phyloP scores from a whole-genome alignment of 2,797 vertebrate species.

The Epinephelus malabaricus region DNA sequence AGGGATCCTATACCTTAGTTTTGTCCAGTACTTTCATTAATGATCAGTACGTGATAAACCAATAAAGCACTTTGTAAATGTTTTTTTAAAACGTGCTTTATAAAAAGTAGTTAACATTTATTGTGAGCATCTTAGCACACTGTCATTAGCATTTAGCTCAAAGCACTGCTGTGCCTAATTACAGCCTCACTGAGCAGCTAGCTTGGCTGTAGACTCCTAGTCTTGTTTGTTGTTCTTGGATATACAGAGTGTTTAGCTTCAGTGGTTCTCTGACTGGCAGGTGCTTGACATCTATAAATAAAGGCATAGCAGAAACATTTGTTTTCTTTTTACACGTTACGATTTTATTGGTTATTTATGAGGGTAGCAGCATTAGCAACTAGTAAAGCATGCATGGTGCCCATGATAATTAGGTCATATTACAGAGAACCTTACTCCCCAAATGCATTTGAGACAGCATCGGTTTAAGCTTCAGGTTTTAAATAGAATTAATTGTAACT shows the following conservation, averaged over 20 bases:
- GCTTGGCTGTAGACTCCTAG: neutral
- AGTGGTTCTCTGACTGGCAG: neutral
- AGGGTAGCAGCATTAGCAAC: constrained; percentile 7
- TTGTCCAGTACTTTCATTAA: too few species aligned
- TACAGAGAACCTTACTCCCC: constrained; percentile 5
- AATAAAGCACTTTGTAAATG: too few species aligned
- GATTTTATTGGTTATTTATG: constrained; percentile 9
- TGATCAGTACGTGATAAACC: too few species aligned
- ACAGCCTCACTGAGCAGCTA: neutral
- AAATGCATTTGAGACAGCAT: constrained; percentile 11
- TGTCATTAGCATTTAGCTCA: neutral
- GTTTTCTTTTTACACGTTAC: constrained; percentile 5
- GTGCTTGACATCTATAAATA: neutral
- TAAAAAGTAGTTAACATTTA: too few species aligned
- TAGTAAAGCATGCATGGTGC: constrained; percentile 20
- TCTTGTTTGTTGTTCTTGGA: neutral
- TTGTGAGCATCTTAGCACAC: too few species aligned
- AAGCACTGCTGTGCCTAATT: neutral
- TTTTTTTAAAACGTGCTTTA: too few species aligned
- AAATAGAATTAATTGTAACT: constrained; percentile 58
- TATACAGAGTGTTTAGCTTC: neutral
- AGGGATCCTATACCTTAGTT: too few species aligned
- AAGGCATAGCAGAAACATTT: neutral
- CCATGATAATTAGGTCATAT: constrained; percentile 13
- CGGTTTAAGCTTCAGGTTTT: constrained; percentile 34